Percentiles rank a stretch among this genome's conserved stretches.
Evolutionary conservation across 2,113 vertebrate genomes (phyloP).

Genomic region (Camarhynchus parvulus): DNA sequence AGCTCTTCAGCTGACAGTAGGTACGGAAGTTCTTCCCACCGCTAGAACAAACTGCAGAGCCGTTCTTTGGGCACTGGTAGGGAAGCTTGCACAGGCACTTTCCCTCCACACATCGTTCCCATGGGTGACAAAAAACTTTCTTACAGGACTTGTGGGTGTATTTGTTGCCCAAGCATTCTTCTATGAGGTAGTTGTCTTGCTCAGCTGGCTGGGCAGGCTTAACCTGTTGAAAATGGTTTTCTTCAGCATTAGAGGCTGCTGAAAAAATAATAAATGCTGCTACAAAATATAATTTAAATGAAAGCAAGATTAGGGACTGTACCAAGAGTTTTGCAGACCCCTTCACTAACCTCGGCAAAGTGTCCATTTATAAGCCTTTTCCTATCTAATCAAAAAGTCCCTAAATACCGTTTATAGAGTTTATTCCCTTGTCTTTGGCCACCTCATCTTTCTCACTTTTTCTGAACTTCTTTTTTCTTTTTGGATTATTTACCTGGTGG

Average conservation of each 20-base stretch:
- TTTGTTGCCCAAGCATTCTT: conserved; percentile 71
- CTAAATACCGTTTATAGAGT: background rate
- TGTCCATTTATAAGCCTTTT: background rate
- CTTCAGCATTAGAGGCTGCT: background rate
- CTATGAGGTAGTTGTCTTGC: background rate
- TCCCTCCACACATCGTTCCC: conserved; percentile 78
- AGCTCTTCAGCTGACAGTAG: conserved; percentile 83
- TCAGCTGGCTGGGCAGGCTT: background rate
- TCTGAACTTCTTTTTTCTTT: background rate
- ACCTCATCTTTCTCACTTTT: background rate
- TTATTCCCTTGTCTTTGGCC: background rate
- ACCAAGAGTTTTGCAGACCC: background rate
- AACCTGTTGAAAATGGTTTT: background rate
- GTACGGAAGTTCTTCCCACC: conserved; percentile 29
- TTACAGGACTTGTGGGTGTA: conserved; percentile 78
- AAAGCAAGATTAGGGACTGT: background rate
- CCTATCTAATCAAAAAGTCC: background rate
- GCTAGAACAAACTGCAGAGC: conserved; percentile 62
- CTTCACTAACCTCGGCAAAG: background rate
- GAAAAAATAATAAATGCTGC: too few species aligned
- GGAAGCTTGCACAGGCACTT: conserved; percentile 83
- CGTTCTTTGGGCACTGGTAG: conserved; percentile 81
- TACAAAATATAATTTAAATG: background rate
- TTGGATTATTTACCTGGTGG: background rate
- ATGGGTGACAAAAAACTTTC: conserved; percentile 85